A percentile compares a stretch with the other conserved stretches of the same genome.
Conservation (phyloP, 2,888 invertebrate species). For the Himalopsyche anomala region DNA sequence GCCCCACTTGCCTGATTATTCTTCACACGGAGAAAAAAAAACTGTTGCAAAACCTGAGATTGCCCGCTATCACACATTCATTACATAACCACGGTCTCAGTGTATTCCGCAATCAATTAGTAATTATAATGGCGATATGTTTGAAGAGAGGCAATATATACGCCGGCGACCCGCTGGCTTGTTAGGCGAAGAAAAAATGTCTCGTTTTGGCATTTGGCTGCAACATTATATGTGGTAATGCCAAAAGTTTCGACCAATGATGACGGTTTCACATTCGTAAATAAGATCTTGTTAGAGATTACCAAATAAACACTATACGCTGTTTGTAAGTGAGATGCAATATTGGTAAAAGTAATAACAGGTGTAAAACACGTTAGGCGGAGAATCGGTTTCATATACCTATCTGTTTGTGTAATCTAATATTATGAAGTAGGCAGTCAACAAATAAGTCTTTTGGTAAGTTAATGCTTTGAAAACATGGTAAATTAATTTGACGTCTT, state of each 20-base stretch:
- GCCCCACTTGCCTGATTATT: conserved; percentile 36
- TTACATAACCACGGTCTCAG: conserved; percentile 15
- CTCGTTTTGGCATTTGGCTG: conserved; percentile 35
- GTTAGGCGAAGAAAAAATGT: conserved; percentile 41
- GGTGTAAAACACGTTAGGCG: conserved; percentile 6
- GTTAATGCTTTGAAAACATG: not conserved
- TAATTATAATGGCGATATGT: conserved; percentile 54
- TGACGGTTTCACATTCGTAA: not conserved
- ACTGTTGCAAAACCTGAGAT: not conserved
- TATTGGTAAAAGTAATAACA: conserved; percentile 27
- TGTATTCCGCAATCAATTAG: conserved; percentile 58
- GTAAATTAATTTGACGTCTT: not conserved
- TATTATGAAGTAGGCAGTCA: not conserved
- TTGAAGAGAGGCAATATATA: conserved; percentile 38
- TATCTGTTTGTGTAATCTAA: not conserved
- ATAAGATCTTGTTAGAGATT: conserved; percentile 13
- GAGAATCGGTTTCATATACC: conserved; percentile 3
- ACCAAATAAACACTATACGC: not conserved
- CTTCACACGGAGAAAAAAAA: conserved; percentile 40
- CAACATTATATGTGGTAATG: conserved; percentile 15
- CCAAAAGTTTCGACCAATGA: not conserved
- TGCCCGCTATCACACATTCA: conserved; percentile 31
- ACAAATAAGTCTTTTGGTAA: not conserved
- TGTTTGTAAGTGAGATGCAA: conserved; percentile 11
- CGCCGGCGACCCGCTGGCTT: not conserved